Evolutionary conservation across 1,140 invertebrate species (phyloP).

Genomic region (Branchinecta lindahli): DNA sequence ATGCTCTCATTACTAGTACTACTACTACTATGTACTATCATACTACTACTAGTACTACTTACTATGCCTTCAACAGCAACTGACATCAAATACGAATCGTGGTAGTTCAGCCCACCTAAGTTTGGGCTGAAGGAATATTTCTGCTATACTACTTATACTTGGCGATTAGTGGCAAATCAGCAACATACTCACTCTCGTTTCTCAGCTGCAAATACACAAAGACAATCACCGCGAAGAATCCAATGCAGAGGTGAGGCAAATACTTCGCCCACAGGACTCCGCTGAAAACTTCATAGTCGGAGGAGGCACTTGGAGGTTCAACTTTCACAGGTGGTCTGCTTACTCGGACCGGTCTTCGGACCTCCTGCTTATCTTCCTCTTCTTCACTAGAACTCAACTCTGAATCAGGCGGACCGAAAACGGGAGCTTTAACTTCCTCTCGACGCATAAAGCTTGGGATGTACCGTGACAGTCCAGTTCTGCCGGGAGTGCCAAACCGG

Average conservation of each 20-base stretch:
- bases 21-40: too few relatives aligned
- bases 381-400: not conserved
- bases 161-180: too few relatives aligned
- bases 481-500: not conserved
- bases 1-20: too few relatives aligned
- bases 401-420: not conserved
- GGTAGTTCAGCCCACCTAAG: too few relatives aligned
- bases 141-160: too few relatives aligned
- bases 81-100: too few relatives aligned
- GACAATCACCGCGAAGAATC: not conserved
- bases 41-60: too few relatives aligned
- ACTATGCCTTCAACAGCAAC: too few relatives aligned
- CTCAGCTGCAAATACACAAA: not conserved
- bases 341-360: not conserved
- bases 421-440: not conserved
- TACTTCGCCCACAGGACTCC: not conserved
- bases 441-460: not conserved
- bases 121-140: too few relatives aligned
- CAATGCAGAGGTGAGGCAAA: not conserved
- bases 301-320: not conserved
- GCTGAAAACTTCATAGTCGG: not conserved
- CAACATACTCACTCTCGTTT: not conserved
- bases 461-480: not conserved
- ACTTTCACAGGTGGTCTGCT: not conserved
- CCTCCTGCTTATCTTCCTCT: not conserved